Evolutionary conservation across 2,888 invertebrate species (phyloP).

Genomic region (Sylvicola cinctus): DNA sequence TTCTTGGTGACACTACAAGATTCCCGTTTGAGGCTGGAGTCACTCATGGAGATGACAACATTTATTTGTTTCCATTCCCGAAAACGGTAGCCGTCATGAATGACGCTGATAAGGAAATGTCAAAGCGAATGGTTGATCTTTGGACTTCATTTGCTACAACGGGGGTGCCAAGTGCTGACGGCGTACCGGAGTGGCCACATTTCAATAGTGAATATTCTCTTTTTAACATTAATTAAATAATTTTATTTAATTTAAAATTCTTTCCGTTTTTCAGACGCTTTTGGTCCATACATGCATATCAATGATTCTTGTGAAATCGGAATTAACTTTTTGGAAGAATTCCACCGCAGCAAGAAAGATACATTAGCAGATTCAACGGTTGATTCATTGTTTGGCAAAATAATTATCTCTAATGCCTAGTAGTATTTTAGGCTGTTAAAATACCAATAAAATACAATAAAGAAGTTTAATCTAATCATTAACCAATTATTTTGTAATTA

Average conservation of each 20-base stretch:
- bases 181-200: slow-evolving; percentile 17
- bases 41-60: slow-evolving; percentile 36
- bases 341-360: no score
- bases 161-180: slow-evolving; percentile 17
- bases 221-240: no score
- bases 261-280: not conserved
- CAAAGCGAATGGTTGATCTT: slow-evolving; percentile 25
- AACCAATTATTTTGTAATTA: no score
- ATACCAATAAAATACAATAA: no score
- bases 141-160: slow-evolving; percentile 25
- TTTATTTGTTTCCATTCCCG: slow-evolving; percentile 32
- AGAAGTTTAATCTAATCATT: no score
- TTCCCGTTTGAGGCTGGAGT: slow-evolving; percentile 30
- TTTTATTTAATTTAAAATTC: not conserved
- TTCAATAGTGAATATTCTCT: no score
- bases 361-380: no score
- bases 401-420: no score
- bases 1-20: slow-evolving; percentile 19
- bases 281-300: slow-evolving; percentile 23
- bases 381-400: no score
- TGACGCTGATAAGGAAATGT: slow-evolving; percentile 19
- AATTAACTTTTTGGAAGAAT: slow-evolving; percentile 15
- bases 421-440: no score
- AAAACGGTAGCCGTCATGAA: slow-evolving; percentile 17
- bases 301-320: slow-evolving; percentile 10